Evolutionary conservation across 2,113 vertebrate genomes (phyloP), one percentile per base, ranked within the genome.

Genomic region (Dipodomys ordii): DNA sequence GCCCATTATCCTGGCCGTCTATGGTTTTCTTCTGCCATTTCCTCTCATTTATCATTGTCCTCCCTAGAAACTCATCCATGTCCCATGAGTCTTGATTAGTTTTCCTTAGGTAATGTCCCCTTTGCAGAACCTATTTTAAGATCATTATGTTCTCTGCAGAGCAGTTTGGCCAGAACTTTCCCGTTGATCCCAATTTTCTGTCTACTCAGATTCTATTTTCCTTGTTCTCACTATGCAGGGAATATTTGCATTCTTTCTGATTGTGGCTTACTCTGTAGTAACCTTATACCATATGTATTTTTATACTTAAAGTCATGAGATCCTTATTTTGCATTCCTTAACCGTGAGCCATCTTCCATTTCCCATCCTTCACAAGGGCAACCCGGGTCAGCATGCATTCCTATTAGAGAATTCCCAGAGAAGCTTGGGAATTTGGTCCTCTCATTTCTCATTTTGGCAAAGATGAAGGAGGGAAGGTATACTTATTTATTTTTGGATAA

Each of bases 31-130:
- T 90, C 83, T 93, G 83, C 88, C 73, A 83, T 90, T 97, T 97
- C 97, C 97, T 94, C 91, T 94, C 97, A 97, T 97, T 92, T 92
- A 95, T 97, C 97, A 95, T n/a, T 85, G 96, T 97, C 95, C 96
- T 97, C 96, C 94, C 93, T 78, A 49, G 60, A 95, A 97, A 95
- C 96, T 95, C 96, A 96, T 96, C 97, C 86, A 79, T 6, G 44
- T 91, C 96, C 90, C 93, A 49, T 87, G 94, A 93, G 96, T 87
- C 87, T 79, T 35, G 25, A 90, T 91, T 95, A 67, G 93, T 95
- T 97, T 96, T 95, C 60, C 93, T 89, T 90, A 92, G 83, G 90
- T 65, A 96, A 93, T 95, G 92, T 83, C 84, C 93, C 73, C 94
- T 92, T 83, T 60, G 89, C 49, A 83, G 90, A 87, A 91, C 60